phyloP scores from a whole-genome alignment of 2,797 vertebrate genomes.

The Manis javanica region DNA sequence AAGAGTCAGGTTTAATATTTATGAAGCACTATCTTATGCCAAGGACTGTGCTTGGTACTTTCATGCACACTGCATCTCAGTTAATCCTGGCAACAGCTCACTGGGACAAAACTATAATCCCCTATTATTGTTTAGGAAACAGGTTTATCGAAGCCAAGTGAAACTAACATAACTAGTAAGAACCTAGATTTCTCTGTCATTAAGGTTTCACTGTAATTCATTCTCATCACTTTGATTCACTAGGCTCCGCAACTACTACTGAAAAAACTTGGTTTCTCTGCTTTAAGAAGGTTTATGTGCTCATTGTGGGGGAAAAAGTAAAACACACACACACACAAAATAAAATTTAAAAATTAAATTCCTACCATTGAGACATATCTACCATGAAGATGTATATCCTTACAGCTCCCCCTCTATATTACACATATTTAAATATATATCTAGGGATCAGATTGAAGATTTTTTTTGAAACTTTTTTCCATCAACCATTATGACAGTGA shows the following conservation, averaged over 20 bases:
- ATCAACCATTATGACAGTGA: neutral
- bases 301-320: neutral
- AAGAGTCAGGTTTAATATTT: neutral
- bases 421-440: neutral
- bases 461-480: constrained; percentile 21
- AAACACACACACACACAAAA: neutral
- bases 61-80: constrained; percentile 4
- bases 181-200: constrained; percentile 53
- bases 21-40: constrained; percentile 4
- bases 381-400: neutral
- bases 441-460: neutral
- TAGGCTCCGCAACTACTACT: constrained; percentile 51
- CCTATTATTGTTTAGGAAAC: constrained; percentile 58
- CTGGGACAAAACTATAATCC: constrained; percentile 39
- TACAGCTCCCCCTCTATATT: neutral
- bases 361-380: neutral
- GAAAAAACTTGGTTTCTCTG: neutral
- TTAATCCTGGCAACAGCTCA: constrained; percentile 24
- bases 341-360: constrained; percentile 36
- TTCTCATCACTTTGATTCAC: constrained; percentile 29
- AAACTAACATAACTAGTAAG: constrained; percentile 37
- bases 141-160: constrained; percentile 5
- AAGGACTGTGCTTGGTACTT: neutral
- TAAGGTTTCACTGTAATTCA: constrained; percentile 40
- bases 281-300: constrained; percentile 19